A percentile compares a stretch with the other conserved stretches of the same genome.
phyloP scores from a whole-genome alignment of 2,113 vertebrate species.

The Morone saxatilis region DNA sequence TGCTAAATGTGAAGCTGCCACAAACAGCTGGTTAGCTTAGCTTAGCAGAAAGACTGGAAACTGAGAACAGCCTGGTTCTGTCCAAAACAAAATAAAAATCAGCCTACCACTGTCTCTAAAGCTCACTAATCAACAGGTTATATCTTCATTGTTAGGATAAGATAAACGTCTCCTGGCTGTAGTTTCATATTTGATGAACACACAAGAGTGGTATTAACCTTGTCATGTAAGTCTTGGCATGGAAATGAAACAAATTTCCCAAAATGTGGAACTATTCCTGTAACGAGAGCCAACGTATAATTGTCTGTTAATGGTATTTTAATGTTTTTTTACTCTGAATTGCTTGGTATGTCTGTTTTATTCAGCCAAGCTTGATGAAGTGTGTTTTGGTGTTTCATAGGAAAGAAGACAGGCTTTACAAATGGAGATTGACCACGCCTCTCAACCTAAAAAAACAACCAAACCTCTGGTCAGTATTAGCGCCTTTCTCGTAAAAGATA shows the following conservation, averaged over 20 bases:
- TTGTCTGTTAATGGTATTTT: not conserved
- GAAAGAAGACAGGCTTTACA: slow-evolving; percentile 76
- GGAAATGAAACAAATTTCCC: not conserved
- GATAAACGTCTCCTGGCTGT: not conserved
- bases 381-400: slow-evolving; percentile 55
- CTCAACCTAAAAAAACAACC: slow-evolving; percentile 54
- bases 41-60: too few species aligned
- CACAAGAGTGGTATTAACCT: too few species aligned
- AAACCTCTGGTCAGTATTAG: slow-evolving; percentile 64
- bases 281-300: not conserved
- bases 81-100: too few species aligned
- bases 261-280: not conserved
- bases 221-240: too few species aligned
- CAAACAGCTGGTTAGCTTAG: too few species aligned
- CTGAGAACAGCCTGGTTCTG: too few species aligned
- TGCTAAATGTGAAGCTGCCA: too few species aligned
- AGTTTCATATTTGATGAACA: not conserved
- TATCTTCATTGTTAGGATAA: not conserved
- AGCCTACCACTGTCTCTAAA: not conserved
- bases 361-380: not conserved
- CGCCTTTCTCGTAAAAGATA: not conserved
- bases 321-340: not conserved
- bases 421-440: slow-evolving; percentile 75
- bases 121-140: not conserved
- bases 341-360: not conserved